phyloP scores from a whole-genome alignment of 2,888 invertebrate species.

The Apoda limacodes region DNA sequence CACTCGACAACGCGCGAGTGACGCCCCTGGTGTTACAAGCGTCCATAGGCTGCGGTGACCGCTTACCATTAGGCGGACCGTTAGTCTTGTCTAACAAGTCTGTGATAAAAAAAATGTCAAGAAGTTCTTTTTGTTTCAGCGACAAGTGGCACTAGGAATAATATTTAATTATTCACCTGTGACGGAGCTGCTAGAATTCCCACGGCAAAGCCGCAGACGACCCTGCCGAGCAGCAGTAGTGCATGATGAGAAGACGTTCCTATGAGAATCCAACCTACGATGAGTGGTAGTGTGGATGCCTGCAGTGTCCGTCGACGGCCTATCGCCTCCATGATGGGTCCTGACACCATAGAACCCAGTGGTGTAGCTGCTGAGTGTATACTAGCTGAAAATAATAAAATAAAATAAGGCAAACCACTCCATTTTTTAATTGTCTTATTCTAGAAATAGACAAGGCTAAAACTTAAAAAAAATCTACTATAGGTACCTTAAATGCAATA shows the following conservation, averaged over 20 bases:
- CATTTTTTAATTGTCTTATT: too few relatives aligned
- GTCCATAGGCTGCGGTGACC: too few relatives aligned
- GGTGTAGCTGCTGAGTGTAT: constrained; percentile 84
- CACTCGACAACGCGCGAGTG: too few relatives aligned
- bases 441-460: too few relatives aligned
- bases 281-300: constrained; percentile 73
- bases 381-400: constrained; percentile 70
- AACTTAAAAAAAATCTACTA: too few relatives aligned
- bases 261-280: constrained; percentile 77
- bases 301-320: constrained; percentile 77
- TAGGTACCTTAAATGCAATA: too few relatives aligned
- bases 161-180: constrained; percentile 65
- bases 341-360: constrained; percentile 77
- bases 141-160: constrained; percentile 4
- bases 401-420: too few relatives aligned
- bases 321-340: constrained; percentile 76
- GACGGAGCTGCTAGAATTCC: constrained; percentile 80
- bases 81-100: too few relatives aligned
- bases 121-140: constrained; percentile 4
- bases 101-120: too few relatives aligned
- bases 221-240: constrained; percentile 72
- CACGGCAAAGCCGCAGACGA: constrained; percentile 78
- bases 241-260: constrained; percentile 69
- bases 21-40: too few relatives aligned
- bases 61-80: too few relatives aligned